Conservation (phyloP, 1,140 invertebrate genomes). For the Drosophila burlai region DNA sequence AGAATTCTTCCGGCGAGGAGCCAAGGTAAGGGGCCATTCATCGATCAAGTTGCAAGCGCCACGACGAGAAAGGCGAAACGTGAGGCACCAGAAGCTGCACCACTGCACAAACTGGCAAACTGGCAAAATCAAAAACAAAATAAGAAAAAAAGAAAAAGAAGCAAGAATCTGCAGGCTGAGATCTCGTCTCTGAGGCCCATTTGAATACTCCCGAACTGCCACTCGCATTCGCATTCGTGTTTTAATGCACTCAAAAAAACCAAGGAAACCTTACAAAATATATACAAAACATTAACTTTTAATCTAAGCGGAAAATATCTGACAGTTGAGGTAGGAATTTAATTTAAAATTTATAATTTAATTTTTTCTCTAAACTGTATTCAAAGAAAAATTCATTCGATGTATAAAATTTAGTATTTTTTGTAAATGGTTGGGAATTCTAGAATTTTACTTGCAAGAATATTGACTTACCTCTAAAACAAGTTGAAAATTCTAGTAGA, state of each 20-base stretch:
- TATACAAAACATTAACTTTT: background rate
- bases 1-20: conserved; percentile 25
- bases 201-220: conserved; percentile 65
- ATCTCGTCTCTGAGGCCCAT: conserved; percentile 63
- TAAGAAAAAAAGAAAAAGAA: conserved; percentile 17
- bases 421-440: no score
- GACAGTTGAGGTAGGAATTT: background rate
- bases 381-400: no score
- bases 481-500: no score
- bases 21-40: conserved; percentile 59
- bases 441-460: no score
- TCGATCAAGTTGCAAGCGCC: conserved; percentile 82
- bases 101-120: conserved; percentile 9
- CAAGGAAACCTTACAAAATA: background rate
- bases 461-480: no score
- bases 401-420: no score
- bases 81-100: conserved; percentile 62
- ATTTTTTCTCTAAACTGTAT: no score
- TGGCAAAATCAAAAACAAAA: conserved; percentile 12
- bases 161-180: conserved; percentile 37
- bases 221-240: conserved; percentile 30
- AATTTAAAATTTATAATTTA: no score
- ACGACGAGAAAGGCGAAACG: conserved; percentile 74
- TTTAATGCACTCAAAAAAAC: background rate
- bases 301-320: background rate